Conservation (phyloP, 92 coral and sea anemone genomes). For the Siderastrea radians region DNA sequence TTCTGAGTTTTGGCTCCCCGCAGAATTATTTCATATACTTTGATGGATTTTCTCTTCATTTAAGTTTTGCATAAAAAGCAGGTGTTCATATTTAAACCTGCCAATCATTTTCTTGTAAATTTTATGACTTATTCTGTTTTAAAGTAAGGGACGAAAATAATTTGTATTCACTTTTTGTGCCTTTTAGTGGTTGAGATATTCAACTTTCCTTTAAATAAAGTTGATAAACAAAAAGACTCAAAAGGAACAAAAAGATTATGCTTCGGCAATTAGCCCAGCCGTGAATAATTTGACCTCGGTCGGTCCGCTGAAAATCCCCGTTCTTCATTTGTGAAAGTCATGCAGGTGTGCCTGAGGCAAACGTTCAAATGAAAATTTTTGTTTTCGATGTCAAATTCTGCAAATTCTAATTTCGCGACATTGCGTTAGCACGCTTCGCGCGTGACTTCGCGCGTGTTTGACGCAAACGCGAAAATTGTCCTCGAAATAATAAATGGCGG, state of each 20-base stretch:
- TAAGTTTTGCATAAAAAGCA: slow-evolving; percentile 43
- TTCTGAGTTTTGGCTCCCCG: slow-evolving; percentile 37
- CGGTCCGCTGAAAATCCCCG: slow-evolving; percentile 27
- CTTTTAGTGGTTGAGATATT: background rate
- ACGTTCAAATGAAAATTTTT: slow-evolving; percentile 4
- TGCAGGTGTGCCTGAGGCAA: slow-evolving; percentile 37
- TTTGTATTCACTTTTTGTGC: slow-evolving; percentile 21
- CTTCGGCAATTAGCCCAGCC: slow-evolving; percentile 3
- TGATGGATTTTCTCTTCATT: slow-evolving; percentile 37
- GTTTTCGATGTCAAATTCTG: slow-evolving; percentile 10
- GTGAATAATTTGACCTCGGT: slow-evolving; percentile 22
- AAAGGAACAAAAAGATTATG: background rate
- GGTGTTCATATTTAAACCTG: slow-evolving; percentile 32
- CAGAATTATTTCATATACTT: slow-evolving; percentile 19
- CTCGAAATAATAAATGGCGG: background rate
- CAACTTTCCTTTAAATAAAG: background rate
- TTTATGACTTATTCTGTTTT: slow-evolving; percentile 4
- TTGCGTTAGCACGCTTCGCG: background rate
- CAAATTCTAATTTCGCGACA: slow-evolving; percentile 1
- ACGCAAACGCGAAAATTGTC: background rate
- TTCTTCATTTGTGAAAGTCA: slow-evolving; percentile 33
- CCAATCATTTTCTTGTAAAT: slow-evolving; percentile 30
- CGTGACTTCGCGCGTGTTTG: background rate
- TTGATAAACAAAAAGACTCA: background rate
- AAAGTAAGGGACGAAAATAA: background rate